A percentile compares a stretch with the other conserved stretches of the same genome.
Evolutionary conservation across 2,888 invertebrate genomes (phyloP).

Genomic region (Eupeodes latifasciatus): DNA sequence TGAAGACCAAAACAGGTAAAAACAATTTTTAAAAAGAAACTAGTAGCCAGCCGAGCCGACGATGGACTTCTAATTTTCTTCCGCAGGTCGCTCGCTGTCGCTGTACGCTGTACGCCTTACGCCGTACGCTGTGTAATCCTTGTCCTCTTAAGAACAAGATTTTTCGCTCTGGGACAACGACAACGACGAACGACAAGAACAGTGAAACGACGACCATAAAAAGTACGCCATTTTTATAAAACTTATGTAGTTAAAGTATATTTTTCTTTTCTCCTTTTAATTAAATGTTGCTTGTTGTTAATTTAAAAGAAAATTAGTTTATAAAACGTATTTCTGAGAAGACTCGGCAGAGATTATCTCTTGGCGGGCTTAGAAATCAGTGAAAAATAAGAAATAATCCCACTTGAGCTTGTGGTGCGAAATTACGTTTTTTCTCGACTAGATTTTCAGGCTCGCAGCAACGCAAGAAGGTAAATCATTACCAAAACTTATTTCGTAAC

Average conservation of each 20-base stretch:
- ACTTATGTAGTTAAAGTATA: slow-evolving; percentile 34
- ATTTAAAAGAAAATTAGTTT: background rate
- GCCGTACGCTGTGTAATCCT: slow-evolving; percentile 44
- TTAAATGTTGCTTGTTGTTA: background rate
- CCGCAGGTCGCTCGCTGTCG: background rate
- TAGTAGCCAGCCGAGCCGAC: background rate
- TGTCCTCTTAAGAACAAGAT: slow-evolving; percentile 47
- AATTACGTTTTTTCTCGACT: background rate
- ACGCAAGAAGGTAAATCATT: slow-evolving; percentile 10
- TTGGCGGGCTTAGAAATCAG: slow-evolving; percentile 16
- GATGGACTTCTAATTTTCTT: background rate
- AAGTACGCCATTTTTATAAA: slow-evolving; percentile 71
- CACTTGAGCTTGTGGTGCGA: background rate
- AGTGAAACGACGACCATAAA: slow-evolving; percentile 36
- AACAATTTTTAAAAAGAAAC: background rate
- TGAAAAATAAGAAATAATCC: slow-evolving; percentile 1
- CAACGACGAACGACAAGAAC: slow-evolving; percentile 13
- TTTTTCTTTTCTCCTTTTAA: slow-evolving; percentile 29
- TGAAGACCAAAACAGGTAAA: slow-evolving; percentile 58
- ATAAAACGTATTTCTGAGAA: background rate
- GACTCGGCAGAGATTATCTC: background rate
- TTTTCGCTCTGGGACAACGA: slow-evolving; percentile 63
- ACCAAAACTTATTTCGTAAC: background rate
- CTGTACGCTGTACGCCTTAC: too few relatives aligned
- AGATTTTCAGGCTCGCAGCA: background rate